Base-by-base conservation (phyloP, 1,140 invertebrate species). In the Drosophila parvula region DNA sequence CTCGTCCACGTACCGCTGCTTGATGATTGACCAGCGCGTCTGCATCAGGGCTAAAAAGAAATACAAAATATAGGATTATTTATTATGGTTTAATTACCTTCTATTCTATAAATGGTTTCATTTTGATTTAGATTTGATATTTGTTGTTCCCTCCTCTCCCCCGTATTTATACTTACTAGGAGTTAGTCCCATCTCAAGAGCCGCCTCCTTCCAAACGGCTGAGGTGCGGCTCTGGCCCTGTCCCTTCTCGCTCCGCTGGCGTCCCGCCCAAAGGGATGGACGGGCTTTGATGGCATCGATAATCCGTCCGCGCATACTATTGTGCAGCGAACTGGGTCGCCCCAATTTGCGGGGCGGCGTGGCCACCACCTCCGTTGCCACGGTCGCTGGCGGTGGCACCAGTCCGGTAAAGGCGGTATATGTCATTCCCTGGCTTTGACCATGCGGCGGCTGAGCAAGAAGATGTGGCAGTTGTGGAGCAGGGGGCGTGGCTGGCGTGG, bases 11-110 rank as follows among this genome's bases (percentile, higher is more conserved):
- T n/a, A 91, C 0, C 90, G 80, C 48, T 91, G 90, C 51, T 91
- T 91, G 38, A 91, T 91, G 47, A 91, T 91, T 10, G 90, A 91
- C 90, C 90, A 91, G 45, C 90, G 90, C 0, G 90, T 91, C 43
- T 91, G 90, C 56, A 91, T 86, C 0, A 91, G 74, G 38, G 82
- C 90, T 91, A 50, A 2, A 64, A 47, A 10, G 5, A 8, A 43
- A 41, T 16, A 3, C 16, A 5, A 12, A 22, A 30, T 14, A 0
- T n/a, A 8, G 10, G 4, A 28, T 8, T 40, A 14, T n/a, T 4
- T 34, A 6, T 53, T 56, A 12, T 12, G n/a, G 10, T 0, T 30
- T 34, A 1, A n/a, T 4, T n/a, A 22, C 14, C 14, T 16, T 12
- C 0, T 5, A 12, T 18, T 18, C 0, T 3, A 3, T 3, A 28